Evolutionary conservation across 1,140 invertebrate species (phyloP).

Genomic region (Anastatus disparis): DNA sequence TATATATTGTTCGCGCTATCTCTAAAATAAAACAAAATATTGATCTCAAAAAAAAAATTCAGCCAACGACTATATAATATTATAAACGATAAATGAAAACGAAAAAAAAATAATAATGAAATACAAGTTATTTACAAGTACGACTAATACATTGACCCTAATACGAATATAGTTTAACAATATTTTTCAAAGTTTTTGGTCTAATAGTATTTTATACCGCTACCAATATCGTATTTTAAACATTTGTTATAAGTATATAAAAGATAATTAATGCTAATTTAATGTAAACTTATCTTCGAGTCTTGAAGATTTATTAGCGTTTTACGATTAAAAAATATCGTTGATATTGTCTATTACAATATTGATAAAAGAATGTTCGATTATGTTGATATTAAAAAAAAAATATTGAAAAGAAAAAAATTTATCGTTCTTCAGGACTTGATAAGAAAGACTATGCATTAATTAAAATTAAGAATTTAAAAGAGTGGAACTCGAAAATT

Average conservation of each 20-base stretch:
- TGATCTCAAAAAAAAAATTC: too few species aligned
- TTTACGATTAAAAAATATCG: not conserved
- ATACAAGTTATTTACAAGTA: too few species aligned
- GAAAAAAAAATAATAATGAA: too few species aligned
- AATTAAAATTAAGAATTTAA: constrained; percentile 23
- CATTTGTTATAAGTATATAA: not conserved
- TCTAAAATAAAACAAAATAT: too few species aligned
- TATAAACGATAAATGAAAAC: too few species aligned
- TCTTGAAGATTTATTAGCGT: not conserved
- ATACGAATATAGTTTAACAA: too few species aligned
- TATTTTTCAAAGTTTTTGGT: not conserved
- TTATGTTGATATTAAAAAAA: not conserved
- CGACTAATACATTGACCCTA: too few species aligned
- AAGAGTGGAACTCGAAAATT: constrained; percentile 28
- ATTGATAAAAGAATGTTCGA: too few species aligned
- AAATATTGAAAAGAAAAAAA: not conserved
- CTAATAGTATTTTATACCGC: constrained; percentile 26
- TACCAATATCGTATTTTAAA: not conserved
- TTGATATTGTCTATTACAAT: too few species aligned
- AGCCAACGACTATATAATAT: too few species aligned
- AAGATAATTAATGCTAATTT: not conserved
- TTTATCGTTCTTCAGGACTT: not conserved
- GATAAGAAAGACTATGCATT: not conserved
- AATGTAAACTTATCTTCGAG: not conserved
- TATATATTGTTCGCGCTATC: too few species aligned